phyloP scores from a whole-genome alignment of 53 echinoderm and acorn worm species.

The Luidia sarsii region DNA sequence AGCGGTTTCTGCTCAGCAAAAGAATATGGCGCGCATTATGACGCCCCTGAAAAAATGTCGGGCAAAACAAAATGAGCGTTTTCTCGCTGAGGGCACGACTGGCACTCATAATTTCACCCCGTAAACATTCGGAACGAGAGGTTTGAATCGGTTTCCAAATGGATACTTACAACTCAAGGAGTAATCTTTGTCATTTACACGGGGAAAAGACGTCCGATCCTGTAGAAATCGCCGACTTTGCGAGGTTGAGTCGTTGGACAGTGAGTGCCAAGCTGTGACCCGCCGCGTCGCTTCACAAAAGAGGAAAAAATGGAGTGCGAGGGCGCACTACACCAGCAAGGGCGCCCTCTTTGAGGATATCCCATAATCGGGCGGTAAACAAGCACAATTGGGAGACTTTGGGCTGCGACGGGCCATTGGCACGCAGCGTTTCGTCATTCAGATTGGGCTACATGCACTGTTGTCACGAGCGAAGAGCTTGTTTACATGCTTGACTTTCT shows the following conservation, averaged over 20 bases:
- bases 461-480: too few relatives aligned
- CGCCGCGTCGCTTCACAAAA: slow-evolving; percentile 50
- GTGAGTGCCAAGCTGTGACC: background rate
- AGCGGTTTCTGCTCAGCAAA: background rate
- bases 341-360: slow-evolving; percentile 54
- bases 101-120: slow-evolving; percentile 1
- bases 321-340: slow-evolving; percentile 14
- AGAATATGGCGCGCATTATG: background rate
- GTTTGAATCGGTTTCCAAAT: background rate
- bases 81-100: slow-evolving; percentile 24
- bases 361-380: slow-evolving; percentile 43
- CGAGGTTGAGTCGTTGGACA: slow-evolving; percentile 13
- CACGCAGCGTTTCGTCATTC: background rate
- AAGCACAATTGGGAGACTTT: slow-evolving; percentile 1
- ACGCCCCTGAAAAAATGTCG: slow-evolving; percentile 48
- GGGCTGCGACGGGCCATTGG: too few relatives aligned
- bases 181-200: slow-evolving; percentile 1
- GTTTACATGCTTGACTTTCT: too few relatives aligned
- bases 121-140: background rate
- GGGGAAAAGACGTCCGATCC: background rate
- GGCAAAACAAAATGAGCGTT: slow-evolving; percentile 18
- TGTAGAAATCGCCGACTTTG: slow-evolving; percentile 22
- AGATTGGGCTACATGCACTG: slow-evolving; percentile 33
- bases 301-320: slow-evolving; percentile 24
- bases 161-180: slow-evolving; percentile 9